phyloP scores from a whole-genome alignment of 2,797 vertebrate genomes.

The Microctenopoma steveboyesi region DNA sequence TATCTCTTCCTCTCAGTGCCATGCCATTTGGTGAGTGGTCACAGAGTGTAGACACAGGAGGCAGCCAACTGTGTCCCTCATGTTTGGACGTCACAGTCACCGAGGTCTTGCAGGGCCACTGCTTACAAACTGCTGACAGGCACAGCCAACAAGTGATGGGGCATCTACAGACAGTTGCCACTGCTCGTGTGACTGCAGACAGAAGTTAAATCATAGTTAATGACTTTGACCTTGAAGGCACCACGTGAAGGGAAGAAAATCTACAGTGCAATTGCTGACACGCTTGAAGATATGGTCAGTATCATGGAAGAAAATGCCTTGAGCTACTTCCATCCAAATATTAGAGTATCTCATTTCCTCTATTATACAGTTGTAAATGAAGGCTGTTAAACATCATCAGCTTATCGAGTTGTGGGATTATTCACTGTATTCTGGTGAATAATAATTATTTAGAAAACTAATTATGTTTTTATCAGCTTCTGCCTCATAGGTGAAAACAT shows the following conservation, averaged over 20 bases:
- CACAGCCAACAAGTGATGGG: constrained; percentile 28
- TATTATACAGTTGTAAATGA: neutral
- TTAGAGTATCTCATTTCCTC: no score
- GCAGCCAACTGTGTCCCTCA: constrained; percentile 37
- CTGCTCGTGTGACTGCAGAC: constrained; percentile 3
- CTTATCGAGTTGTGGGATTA: no score
- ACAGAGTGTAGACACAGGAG: constrained; percentile 43
- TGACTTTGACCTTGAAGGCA: constrained; percentile 9
- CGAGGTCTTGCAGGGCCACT: constrained; percentile 23
- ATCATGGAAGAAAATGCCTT: neutral
- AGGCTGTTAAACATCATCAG: neutral
- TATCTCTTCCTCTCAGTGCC: constrained; percentile 45
- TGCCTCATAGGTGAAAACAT: no score
- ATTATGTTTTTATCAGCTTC: no score
- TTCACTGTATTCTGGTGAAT: no score
- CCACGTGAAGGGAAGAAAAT: neutral
- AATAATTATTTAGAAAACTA: no score
- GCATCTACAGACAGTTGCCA: constrained; percentile 19
- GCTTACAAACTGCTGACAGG: constrained; percentile 39
- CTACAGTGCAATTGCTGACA: neutral
- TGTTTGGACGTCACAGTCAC: constrained; percentile 39
- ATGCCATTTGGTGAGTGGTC: constrained; percentile 40
- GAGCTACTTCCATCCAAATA: neutral
- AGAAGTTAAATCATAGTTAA: constrained; percentile 7
- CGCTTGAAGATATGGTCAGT: neutral